These are phyloP conservation scores for Onychomys torridus DNA, from an alignment of 2,797 vertebrate genomes.

Conservation along the genomic window DNA sequence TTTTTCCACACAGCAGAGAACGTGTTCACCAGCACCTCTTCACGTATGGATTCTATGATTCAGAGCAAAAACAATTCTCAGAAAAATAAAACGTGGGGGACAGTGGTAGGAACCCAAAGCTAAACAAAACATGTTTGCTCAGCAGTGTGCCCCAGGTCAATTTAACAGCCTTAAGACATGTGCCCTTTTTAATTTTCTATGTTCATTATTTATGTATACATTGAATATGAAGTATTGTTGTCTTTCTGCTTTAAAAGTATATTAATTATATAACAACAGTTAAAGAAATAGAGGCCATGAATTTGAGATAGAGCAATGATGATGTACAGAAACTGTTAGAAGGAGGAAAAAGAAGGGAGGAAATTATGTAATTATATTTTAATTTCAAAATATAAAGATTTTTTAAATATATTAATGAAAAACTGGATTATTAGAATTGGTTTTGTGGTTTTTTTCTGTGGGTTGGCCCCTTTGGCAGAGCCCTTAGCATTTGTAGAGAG, in stretches of 20 bases:
- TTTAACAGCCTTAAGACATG: not conserved
- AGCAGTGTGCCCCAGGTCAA: not conserved
- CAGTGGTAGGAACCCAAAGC: not conserved
- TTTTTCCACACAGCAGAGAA: not conserved
- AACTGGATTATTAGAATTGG: not conserved
- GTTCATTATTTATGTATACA: not conserved
- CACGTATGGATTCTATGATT: not conserved
- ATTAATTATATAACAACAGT: not conserved
- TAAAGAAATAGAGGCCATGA: not conserved
- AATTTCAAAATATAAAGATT: not conserved
- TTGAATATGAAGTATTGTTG: not conserved
- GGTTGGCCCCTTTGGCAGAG: not conserved
- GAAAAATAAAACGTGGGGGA: not conserved
- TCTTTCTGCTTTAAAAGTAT: constrained; percentile 47
- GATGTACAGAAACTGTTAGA: not conserved
- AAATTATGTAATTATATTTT: not conserved
- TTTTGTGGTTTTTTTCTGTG: not conserved
- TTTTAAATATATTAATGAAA: not conserved
- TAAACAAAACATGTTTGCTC: not conserved
- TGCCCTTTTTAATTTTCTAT: not conserved
- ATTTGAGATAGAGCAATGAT: not conserved
- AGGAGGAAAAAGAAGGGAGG: not conserved
- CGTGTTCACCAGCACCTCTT: not conserved
- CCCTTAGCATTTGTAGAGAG: not conserved
- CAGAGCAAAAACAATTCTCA: not conserved